Evolutionary conservation across 2,113 vertebrate genomes (phyloP), one percentile per base, ranked within the genome.

Genomic region (Micronycteris hirsuta): DNA sequence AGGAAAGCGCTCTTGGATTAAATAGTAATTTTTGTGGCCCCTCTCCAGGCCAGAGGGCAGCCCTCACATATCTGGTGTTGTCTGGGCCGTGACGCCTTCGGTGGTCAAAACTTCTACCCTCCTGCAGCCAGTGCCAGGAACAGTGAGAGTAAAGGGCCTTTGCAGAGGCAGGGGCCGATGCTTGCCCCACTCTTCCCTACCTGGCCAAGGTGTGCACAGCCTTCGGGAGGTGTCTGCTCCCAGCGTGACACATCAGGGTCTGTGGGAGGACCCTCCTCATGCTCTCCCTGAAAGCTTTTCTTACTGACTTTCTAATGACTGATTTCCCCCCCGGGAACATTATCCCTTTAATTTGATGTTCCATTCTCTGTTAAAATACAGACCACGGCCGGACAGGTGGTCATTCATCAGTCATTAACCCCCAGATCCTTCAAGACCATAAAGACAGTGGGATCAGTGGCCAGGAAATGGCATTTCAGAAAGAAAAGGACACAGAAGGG

Each of bases 11-110:
- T 96, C 84, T 82, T 33, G 67, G 28, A 49, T 52, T 89, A 70
- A 22, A 68, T 84, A 73, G 67, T 91, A 47, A 86, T 86, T 84
- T 95, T 43, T 65, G 76, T 88, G 88, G 76, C 28, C 12, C 43
- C 38, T 49, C 11, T 58, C 8, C 12, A n/a, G 96, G 74, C 77
- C 85, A 68, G 38, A 93, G 74, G 89, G 47, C 0, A 22, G 73
- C 43, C 54, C 73, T 33, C 33, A 3, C 2, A 1, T 17, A 2
- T 4, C 45, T 58, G 52, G 2, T 15, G 2, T 1, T 38, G 71
- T 71, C 31, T 38, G 7, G 94, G 54, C 7, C 0, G 3, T 3
- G 58, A 28, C 14, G 49, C 28, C 7, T 31, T 54, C 1, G 26
- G 36, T 7, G 15, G 11, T 61, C 77, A 43, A 2, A 10, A 20